phyloP scores from a whole-genome alignment of 2,888 invertebrate species.

The Dilophus febrilis region DNA sequence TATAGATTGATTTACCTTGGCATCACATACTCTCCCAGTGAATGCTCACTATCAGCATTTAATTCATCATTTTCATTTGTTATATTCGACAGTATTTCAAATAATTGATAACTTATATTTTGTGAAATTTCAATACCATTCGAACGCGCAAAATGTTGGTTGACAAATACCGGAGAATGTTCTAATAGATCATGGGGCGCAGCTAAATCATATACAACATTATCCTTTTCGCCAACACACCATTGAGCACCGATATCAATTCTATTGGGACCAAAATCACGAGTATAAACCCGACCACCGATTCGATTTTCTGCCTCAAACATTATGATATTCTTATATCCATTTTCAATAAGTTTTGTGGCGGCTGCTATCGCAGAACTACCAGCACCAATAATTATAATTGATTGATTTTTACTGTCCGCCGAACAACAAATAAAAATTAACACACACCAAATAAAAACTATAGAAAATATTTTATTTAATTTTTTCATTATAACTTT shows the following conservation, averaged over 20 bases:
- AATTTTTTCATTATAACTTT: too few relatives aligned
- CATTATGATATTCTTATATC: slow-evolving; percentile 33
- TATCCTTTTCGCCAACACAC: too few relatives aligned
- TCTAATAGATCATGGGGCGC: too few relatives aligned
- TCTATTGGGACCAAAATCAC: slow-evolving; percentile 24
- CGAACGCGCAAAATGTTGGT: too few relatives aligned
- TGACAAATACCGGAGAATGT: too few relatives aligned
- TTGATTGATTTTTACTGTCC: slow-evolving; percentile 1
- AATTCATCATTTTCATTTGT: slow-evolving; percentile 21
- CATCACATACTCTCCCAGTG: slow-evolving; percentile 22
- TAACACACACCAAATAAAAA: too few relatives aligned
- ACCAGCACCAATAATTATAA: slow-evolving; percentile 28
- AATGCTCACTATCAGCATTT: slow-evolving; percentile 19
- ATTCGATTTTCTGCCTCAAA: slow-evolving; percentile 44
- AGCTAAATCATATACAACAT: too few relatives aligned
- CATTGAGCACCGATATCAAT: too few relatives aligned
- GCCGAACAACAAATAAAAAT: too few relatives aligned
- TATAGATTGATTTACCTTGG: slow-evolving; percentile 13
- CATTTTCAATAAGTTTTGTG: slow-evolving; percentile 25
- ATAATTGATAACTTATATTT: slow-evolving; percentile 19
- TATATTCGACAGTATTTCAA: slow-evolving; percentile 26
- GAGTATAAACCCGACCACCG: slow-evolving; percentile 40
- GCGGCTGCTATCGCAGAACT: slow-evolving; percentile 27
- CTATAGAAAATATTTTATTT: too few relatives aligned
- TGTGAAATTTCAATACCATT: slow-evolving; percentile 19